Conservation (phyloP, 2,888 invertebrate genomes). For the Cephalotes varians region DNA sequence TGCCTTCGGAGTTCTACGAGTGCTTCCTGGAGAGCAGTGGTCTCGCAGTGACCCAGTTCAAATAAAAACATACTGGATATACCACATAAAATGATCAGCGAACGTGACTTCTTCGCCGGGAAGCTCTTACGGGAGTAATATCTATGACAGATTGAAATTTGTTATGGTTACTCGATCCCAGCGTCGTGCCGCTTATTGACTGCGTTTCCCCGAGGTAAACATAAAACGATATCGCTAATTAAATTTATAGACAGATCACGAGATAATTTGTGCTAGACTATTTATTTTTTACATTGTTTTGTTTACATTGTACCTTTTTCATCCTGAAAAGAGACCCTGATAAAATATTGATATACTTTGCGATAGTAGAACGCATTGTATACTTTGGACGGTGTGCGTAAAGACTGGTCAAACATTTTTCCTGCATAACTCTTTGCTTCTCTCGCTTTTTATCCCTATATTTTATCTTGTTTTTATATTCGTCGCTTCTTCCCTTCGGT, state of each 20-base stretch:
- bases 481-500: constrained; percentile 26
- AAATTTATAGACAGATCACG: background rate
- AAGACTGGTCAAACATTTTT: constrained; percentile 43
- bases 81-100: constrained; percentile 52
- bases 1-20: constrained; percentile 66
- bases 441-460: constrained; percentile 32
- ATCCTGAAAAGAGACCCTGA: background rate
- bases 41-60: constrained; percentile 74
- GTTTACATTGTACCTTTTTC: background rate
- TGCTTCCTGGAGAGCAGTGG: constrained; percentile 66
- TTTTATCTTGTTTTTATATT: constrained; percentile 4
- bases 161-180: constrained; percentile 16
- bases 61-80: constrained; percentile 74
- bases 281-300: background rate
- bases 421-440: constrained; percentile 17
- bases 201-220: background rate
- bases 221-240: background rate
- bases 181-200: background rate
- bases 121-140: constrained; percentile 29
- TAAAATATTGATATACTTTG: constrained; percentile 14
- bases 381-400: constrained; percentile 4
- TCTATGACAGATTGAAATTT: constrained; percentile 41
- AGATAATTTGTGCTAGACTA: background rate
- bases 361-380: background rate
- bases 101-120: constrained; percentile 37